Conservation (phyloP, 2,113 vertebrate genomes). For the Anolis carolinensis region DNA sequence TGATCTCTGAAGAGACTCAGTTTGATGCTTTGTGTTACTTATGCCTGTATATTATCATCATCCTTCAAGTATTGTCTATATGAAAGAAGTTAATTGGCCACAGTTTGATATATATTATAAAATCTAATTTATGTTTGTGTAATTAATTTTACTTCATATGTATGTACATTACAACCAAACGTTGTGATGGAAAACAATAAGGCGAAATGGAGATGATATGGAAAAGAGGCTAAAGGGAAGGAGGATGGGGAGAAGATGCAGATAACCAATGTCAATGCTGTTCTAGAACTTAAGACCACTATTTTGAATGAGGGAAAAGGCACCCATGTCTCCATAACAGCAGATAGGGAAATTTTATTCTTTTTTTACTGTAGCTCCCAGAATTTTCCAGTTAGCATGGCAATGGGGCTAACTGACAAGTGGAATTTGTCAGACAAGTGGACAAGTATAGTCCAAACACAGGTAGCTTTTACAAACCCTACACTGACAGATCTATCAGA, state of each 20-base stretch:
- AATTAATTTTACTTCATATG: background rate
- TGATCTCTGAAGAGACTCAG: background rate
- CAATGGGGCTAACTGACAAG: too few species aligned
- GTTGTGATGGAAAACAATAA: slow-evolving; percentile 23
- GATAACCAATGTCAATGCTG: background rate
- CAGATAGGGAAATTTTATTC: too few species aligned
- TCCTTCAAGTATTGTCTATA: background rate
- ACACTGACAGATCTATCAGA: background rate
- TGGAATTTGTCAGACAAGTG: too few species aligned
- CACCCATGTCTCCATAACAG: background rate
- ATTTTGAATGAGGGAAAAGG: background rate
- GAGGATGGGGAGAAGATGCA: slow-evolving; percentile 19
- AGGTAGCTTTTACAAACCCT: too few species aligned
- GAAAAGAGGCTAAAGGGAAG: slow-evolving; percentile 51
- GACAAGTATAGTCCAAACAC: too few species aligned
- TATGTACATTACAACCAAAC: background rate
- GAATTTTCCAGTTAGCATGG: too few species aligned
- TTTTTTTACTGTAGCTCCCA: too few species aligned
- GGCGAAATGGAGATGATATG: slow-evolving; percentile 42
- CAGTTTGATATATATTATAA: background rate
- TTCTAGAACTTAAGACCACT: background rate
- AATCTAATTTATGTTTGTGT: background rate
- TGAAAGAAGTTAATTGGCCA: background rate
- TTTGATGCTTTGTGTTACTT: background rate
- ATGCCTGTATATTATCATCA: too few species aligned